Percentiles rank a stretch among this genome's conserved stretches.
Evolutionary conservation across 2,888 invertebrate genomes (phyloP).

Genomic region (Stenichneumon culpator): DNA sequence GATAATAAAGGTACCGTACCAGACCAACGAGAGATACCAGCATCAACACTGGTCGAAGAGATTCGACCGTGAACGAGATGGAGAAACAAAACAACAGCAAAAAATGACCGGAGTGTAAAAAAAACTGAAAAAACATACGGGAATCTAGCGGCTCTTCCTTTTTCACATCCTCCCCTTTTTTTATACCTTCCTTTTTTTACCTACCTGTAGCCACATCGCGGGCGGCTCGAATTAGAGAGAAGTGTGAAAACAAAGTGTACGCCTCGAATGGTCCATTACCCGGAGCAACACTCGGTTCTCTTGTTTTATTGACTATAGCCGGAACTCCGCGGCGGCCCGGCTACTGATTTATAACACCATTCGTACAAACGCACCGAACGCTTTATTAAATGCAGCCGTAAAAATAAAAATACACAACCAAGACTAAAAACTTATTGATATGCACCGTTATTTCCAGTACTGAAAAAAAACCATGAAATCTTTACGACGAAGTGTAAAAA

Average conservation of each 20-base stretch:
- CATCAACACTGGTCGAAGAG: constrained; percentile 43
- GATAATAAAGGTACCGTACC: constrained; percentile 69
- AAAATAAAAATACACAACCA: background rate
- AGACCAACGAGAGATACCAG: constrained; percentile 49
- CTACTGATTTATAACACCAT: background rate
- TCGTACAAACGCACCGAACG: background rate
- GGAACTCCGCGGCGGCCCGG: background rate
- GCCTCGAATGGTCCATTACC: constrained; percentile 48
- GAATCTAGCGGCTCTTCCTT: constrained; percentile 34
- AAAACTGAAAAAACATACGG: constrained; percentile 51
- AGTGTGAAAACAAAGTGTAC: constrained; percentile 64
- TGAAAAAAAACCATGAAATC: too few relatives aligned
- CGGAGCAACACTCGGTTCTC: constrained; percentile 29
- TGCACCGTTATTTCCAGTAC: background rate
- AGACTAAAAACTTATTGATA: background rate
- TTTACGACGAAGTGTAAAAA: background rate
- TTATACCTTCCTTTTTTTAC: constrained; percentile 21
- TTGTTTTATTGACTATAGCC: constrained; percentile 6
- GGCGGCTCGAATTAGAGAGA: constrained; percentile 53
- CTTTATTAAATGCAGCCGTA: background rate
- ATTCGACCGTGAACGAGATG: constrained; percentile 56
- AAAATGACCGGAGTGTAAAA: constrained; percentile 17
- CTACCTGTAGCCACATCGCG: constrained; percentile 28
- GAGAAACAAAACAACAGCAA: constrained; percentile 59
- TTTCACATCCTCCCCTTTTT: constrained; percentile 7